phyloP scores from a whole-genome alignment of 2,888 invertebrate species.

The Xanthorhoe designata region DNA sequence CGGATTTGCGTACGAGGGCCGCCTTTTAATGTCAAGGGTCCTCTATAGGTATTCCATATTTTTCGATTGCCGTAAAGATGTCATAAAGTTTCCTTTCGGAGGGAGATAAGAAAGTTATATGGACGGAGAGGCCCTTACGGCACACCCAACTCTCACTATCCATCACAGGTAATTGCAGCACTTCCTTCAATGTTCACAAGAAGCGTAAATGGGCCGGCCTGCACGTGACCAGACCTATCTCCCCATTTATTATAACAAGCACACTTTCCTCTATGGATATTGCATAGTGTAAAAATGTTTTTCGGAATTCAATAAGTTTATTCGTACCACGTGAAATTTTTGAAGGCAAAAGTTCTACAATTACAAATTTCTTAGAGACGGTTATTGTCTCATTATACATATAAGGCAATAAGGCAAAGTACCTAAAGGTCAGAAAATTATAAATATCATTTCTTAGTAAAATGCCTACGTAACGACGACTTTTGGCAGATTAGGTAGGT shows the following conservation, averaged over 20 bases:
- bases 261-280: conserved; percentile 61
- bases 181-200: conserved; percentile 77
- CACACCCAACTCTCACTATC: conserved; percentile 76
- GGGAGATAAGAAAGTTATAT: conserved; percentile 79
- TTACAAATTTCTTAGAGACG: no score
- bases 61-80: conserved; percentile 78
- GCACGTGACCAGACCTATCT: conserved; percentile 75
- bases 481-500: no score
- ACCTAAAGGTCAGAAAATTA: no score
- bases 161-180: conserved; percentile 78
- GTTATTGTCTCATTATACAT: no score
- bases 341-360: no score
- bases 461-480: no score
- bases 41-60: conserved; percentile 76
- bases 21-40: conserved; percentile 69
- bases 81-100: conserved; percentile 76
- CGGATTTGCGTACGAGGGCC: conserved; percentile 58
- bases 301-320: conserved; percentile 7
- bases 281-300: conserved; percentile 35
- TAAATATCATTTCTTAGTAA: no score
- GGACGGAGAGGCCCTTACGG: conserved; percentile 70
- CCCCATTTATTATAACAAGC: conserved; percentile 65
- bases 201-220: conserved; percentile 73
- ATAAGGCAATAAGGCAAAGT: no score
- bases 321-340: neutral